Evolutionary conservation across 2,888 invertebrate species (phyloP).

Genomic region (Thera obeliscata): DNA sequence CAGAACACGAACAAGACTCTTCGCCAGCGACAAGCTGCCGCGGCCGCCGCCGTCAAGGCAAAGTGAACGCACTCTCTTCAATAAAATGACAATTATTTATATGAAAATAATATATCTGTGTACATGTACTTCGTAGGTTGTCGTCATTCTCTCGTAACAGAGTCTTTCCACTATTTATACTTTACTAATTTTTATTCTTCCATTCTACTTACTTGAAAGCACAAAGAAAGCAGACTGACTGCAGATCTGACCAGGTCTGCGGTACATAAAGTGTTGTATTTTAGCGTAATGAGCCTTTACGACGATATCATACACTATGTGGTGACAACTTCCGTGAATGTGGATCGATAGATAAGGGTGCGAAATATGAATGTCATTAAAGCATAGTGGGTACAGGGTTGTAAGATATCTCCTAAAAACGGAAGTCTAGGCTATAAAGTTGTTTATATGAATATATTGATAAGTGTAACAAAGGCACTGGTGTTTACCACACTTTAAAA

Average conservation of each 20-base stretch:
- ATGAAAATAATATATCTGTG: conserved; percentile 26
- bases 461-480: conserved; percentile 74
- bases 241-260: conserved; percentile 27
- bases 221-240: conserved; percentile 46
- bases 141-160: conserved; percentile 60
- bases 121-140: conserved; percentile 53
- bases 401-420: conserved; percentile 82
- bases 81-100: conserved; percentile 36
- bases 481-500: conserved; percentile 71
- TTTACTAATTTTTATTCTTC: conserved; percentile 43
- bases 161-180: conserved; percentile 62
- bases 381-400: conserved; percentile 84
- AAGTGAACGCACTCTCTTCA: conserved; percentile 71
- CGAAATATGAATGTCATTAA: conserved; percentile 70
- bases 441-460: conserved; percentile 81
- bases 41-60: conserved; percentile 79
- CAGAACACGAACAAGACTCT: conserved; percentile 93
- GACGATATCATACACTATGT: conserved; percentile 43
- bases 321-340: conserved; percentile 44
- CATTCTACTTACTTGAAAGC: conserved; percentile 43
- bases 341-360: conserved; percentile 62
- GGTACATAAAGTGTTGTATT: conserved; percentile 36
- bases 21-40: conserved; percentile 82
- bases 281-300: conserved; percentile 34
- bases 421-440: conserved; percentile 74